Base-by-base conservation (phyloP, 2,113 vertebrate genomes). In the Polyodon spathula region DNA sequence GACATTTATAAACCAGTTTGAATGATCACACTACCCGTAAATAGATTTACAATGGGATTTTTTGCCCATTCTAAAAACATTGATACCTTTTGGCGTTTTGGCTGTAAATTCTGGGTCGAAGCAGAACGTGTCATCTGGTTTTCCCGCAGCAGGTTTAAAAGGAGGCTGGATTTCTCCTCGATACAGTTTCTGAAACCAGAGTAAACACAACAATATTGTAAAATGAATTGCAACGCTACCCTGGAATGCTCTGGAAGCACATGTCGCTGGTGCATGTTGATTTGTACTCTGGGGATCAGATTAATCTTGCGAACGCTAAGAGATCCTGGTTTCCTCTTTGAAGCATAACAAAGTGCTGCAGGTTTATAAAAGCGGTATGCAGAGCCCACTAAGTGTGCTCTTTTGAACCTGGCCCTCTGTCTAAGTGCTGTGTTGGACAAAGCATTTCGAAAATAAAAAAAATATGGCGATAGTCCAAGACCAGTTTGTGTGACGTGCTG, bases 41-140 rank as follows among this genome's bases (percentile, higher is more conserved):
- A n/a, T n/a, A n/a, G n/a, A n/a, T n/a, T n/a, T n/a, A 27, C 27
- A 27, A 27, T 27, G 27, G 27, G 27, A 27, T 27, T 1, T 27
- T 27, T 27, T 27, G 3, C 27, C 27, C 27, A 27, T 27, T 27
- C 27, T 27, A 27, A 27, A 27, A 27, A 27, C 27, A 27, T 27
- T 27, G 27, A 27, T 27, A 97, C 95, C 95, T 92, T 97, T 97
- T 70, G 94, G 94, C 41, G 94, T 98, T 92, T 97, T 98, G 73
- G 94, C 93, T 63, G 95, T 98, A 85, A 97, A 98, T 80, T 98
- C 95, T 16, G 95, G 93, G 85, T 98, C 95, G 56, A 98, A 98
- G 81, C 94, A 98, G 81, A 97, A 97, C 3, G 95, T 97, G 77
- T 97, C 93, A 68, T 97, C 94, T 70, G 94, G 91, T 78, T 96